A percentile compares a stretch with the other conserved stretches of the same genome.
These are phyloP conservation scores for Phengaris arion DNA, from an alignment of 2,888 invertebrate genomes.

Conservation along the genomic window DNA sequence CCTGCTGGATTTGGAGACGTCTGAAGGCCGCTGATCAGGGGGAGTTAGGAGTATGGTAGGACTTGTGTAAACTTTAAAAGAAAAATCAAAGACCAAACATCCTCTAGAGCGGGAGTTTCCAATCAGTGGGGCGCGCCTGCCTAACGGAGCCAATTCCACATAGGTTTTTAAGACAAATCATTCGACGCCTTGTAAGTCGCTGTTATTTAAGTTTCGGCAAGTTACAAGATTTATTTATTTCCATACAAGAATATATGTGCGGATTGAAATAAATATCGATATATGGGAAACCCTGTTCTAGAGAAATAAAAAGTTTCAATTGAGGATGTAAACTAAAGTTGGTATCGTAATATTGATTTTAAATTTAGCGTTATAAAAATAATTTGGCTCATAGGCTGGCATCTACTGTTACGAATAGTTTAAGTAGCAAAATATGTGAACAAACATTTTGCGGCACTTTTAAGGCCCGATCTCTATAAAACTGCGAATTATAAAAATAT, in stretches of 20 bases:
- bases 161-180: too few species aligned
- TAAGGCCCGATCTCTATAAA: neutral
- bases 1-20: conserved; percentile 35
- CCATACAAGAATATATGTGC: neutral
- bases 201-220: too few species aligned
- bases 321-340: neutral
- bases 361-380: conserved; percentile 29
- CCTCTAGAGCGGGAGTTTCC: too few species aligned
- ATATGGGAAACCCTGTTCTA: neutral
- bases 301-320: neutral
- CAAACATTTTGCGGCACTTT: neutral
- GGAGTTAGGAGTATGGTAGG: neutral
- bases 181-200: too few species aligned
- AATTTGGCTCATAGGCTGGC: conserved; percentile 28
- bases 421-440: conserved; percentile 22
- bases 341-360: neutral
- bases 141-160: too few species aligned
- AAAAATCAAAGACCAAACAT: too few species aligned
- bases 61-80: neutral
- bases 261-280: too few species aligned
- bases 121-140: too few species aligned
- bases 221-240: neutral
- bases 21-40: conserved; percentile 41
- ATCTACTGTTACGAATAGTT: conserved; percentile 5
- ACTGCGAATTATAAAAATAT: conserved; percentile 26